Base-by-base conservation (phyloP, 2,113 vertebrate genomes). In the Xiphorhynchus elegans region DNA sequence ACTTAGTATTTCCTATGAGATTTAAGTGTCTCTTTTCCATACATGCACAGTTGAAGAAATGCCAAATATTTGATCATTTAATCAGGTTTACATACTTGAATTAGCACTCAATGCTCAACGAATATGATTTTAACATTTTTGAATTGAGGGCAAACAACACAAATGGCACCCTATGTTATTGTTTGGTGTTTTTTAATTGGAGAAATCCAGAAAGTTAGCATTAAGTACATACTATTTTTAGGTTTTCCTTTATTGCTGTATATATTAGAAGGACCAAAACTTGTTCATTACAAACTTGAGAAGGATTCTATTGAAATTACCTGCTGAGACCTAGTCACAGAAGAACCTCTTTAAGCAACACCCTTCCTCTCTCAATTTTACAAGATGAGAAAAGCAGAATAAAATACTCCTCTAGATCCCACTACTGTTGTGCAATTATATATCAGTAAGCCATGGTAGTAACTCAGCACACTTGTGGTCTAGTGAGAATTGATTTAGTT, bases 11-110 rank as follows among this genome's bases (percentile, higher is more conserved):
- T 92, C 91, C 79, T 70, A 66, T 74, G 93, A 95, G 69, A 82
- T 44, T 87, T 92, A 75, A 58, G 24, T 24, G 31, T 64, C 74
- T 85, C 19, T 42, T 94, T 96, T 33, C 62, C 63, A 77, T 52
- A 62, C 29, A 59, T 15, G 5, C 18, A 55, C 19, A 68, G 53
- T 18, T 76, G 90, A 89, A 93, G 74, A 83, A 76, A 44, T 85
- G 78, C 40, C 77, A 93, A 93, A 55, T 72, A 84, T 81, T 87
- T 95, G 76, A 86, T 74, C 8, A 8, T 74, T 86, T 77, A 92
- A 87, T 87, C 80, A 91, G 77, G 75, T 60, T 68, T 84, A 87
- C 35, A 62, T 67, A 91, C 37, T 77, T 55, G 39, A 53, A 74
- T 80, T 5, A 88, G 19, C 17, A n/a, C n/a, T 66, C 47, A 63